Evolutionary conservation across 2,113 vertebrate genomes (phyloP).

Genomic region (Chrysemys picta): DNA sequence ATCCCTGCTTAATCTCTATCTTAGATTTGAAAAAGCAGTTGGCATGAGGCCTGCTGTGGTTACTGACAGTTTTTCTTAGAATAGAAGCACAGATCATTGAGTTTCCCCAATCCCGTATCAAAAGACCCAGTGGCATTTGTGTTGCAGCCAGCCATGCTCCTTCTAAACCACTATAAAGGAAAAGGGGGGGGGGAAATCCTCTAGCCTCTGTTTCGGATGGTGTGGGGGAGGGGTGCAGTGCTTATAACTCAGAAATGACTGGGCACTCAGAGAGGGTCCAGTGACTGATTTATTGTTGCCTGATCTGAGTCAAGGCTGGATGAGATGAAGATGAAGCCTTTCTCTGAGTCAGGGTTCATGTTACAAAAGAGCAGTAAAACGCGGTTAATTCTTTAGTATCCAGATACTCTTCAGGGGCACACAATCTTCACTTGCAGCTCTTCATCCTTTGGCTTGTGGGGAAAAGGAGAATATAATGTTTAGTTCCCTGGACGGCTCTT

Average conservation of each 20-base stretch:
- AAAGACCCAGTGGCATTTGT: background rate
- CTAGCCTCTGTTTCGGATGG: background rate
- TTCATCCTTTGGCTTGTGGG: background rate
- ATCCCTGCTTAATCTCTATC: background rate
- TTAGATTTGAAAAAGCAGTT: background rate
- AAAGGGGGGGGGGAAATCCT: background rate
- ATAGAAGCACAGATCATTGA: background rate
- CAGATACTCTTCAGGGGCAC: background rate
- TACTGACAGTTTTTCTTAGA: background rate
- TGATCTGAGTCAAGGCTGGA: background rate
- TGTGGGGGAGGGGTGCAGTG: background rate
- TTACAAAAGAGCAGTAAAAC: background rate
- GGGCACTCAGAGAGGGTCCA: background rate
- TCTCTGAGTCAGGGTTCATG: background rate
- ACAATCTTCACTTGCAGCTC: background rate
- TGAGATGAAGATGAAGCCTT: background rate
- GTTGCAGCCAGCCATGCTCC: background rate
- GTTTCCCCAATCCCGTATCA: background rate
- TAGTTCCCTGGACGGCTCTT: background rate
- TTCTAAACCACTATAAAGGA: background rate
- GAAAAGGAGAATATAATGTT: background rate
- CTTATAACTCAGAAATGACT: background rate
- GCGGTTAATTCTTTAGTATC: background rate
- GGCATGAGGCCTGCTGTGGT: accelerated
- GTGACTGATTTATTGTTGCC: background rate